Base-by-base conservation (phyloP, 2,888 invertebrate genomes). In the Agrotis ipsilon region DNA sequence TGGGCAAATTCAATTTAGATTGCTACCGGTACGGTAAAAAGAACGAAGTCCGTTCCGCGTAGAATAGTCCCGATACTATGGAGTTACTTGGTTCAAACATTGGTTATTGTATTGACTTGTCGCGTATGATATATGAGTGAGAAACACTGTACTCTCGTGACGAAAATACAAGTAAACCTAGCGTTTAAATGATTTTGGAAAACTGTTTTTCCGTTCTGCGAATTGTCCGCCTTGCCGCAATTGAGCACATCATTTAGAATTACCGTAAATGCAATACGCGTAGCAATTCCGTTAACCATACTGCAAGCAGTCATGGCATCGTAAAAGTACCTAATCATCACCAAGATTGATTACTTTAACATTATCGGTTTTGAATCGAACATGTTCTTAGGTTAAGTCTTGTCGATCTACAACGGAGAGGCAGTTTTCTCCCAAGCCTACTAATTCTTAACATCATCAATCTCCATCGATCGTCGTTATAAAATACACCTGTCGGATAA, bases 191-290 rank as follows among this genome's bases (percentile, higher is more conserved):
- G 39, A 39, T 39, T 39, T 39, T 9, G 27, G n/a, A 43, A 60
- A 18, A 16, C 13, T 13, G 32, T 6, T 16, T 21, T 45, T 18
- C 4, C 1, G n/a, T 71, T 14, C 32, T 48, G 48, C 18, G 3
- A 67, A 54, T 24, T 32, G 24, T 24, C 18, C 13, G 11, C 14
- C 32, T 0, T 2, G 3, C 11, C 5, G 13, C 21, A 19, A 27
- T 45, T 57, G 46, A 27, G 78, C 54, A n/a, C 75, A 78, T 73
- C 46, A 49, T 27, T 54, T 46, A 51, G 48, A 77, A 55, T 52
- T 68, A 77, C 79, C 63, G 79, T 67, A 72, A 55, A 67, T 27
- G 54, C 67, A 62, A 51, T 60, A 78, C 39, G 67, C 63, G 59
- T 78, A 24, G 43, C 32, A 51, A 63, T 55, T 52, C 76, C 78